phyloP scores from a whole-genome alignment of 1,140 invertebrate genomes.

The Drosophila pallidifrons region DNA sequence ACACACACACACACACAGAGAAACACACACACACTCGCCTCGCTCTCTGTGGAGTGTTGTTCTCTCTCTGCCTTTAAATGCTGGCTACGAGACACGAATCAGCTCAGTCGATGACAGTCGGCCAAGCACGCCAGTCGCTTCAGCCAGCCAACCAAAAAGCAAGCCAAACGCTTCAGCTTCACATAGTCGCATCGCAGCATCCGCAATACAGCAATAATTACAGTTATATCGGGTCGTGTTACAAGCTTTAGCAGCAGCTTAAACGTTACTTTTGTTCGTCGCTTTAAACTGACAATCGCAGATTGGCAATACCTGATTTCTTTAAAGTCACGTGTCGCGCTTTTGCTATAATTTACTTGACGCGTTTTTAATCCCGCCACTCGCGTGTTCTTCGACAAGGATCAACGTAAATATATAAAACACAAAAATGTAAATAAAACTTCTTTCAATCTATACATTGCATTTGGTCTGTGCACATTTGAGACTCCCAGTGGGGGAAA shows the following conservation, averaged over 20 bases:
- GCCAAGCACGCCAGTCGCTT: slow-evolving; percentile 78
- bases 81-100: slow-evolving; percentile 40
- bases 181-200: slow-evolving; percentile 22
- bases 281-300: slow-evolving; percentile 14
- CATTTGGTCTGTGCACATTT: slow-evolving; percentile 31
- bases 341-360: slow-evolving; percentile 34
- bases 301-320: not conserved
- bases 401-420: slow-evolving; percentile 34
- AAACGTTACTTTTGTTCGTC: slow-evolving; percentile 25
- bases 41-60: slow-evolving; percentile 24
- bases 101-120: slow-evolving; percentile 83
- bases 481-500: not conserved
- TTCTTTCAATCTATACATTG: not conserved
- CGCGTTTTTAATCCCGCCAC: slow-evolving; percentile 4
- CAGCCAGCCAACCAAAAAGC: slow-evolving; percentile 28
- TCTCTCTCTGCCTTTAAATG: slow-evolving; percentile 53
- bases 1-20: not conserved
- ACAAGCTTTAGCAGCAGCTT: slow-evolving; percentile 41
- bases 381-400: slow-evolving; percentile 22
- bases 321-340: slow-evolving; percentile 25
- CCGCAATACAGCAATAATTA: slow-evolving; percentile 17
- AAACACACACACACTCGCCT: slow-evolving; percentile 11
- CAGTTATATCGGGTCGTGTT: slow-evolving; percentile 53
- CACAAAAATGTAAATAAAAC: slow-evolving; percentile 8
- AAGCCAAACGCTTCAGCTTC: slow-evolving; percentile 12